Base-by-base conservation (phyloP, 2,888 invertebrate species). In the Tetranychus piercei region DNA sequence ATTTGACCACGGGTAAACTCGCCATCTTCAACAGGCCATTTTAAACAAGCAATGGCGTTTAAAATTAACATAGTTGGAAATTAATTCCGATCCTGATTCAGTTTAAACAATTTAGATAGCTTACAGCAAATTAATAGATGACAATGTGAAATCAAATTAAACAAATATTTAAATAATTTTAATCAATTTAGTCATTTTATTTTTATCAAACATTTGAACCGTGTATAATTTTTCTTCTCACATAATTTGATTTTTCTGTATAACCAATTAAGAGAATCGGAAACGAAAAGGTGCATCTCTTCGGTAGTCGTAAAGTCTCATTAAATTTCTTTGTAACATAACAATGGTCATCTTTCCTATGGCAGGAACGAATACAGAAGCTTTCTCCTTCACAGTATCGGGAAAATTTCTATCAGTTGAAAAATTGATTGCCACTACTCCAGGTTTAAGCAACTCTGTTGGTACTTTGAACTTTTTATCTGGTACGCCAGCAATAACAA, bases 401-500 rank as follows among this genome's bases (percentile, higher is more conserved):
- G 65, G 75, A 55, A 76, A 76, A 69, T 76, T 76, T 22, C 65
- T 73, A 66, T 43, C 71, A 34, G 74, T 71, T 7, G 76, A 76
- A 65, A 76, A 76, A 55, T 76, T 75, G n/a, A 76, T 64, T 23
- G 74, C 75, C 18, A 76, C 65, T 43, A 75, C 75, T 7, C 73
- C 73, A 20, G 44, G 23, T 66, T 76, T 76, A 15, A 75, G 71
- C 23, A 75, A 43, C 15, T 75, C 66, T n/a, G 73, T 64, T 23
- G 73, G 44, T 6, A 76, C 74, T 55, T 64, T 72, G 55, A 75
- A 76, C 11, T 73, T 18, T 11, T 69, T n/a, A 15, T 23, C 34
- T 5, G 76, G 76, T n/a, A 76, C 76, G 64, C 76, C 76, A 43
- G 75, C 72, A 43, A 76, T 75, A 1, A 76, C 73, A 6, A 76